A percentile compares a stretch with the other conserved stretches of the same genome.
phyloP scores from a whole-genome alignment of 2,113 vertebrate species.

The Etia nguti region DNA sequence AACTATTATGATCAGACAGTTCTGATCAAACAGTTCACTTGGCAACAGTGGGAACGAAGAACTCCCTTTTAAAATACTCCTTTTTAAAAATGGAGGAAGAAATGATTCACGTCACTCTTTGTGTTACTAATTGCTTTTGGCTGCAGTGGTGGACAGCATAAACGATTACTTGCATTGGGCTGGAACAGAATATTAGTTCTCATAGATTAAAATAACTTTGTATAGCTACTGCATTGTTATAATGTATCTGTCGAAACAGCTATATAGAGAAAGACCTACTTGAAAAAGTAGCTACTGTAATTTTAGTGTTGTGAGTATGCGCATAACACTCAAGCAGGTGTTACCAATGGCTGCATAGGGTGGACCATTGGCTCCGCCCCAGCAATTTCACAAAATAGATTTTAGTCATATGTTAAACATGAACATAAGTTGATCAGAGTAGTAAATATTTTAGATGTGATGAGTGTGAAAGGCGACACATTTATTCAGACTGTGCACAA shows the following conservation, averaged over 20 bases:
- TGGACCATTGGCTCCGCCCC: neutral
- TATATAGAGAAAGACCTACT: neutral
- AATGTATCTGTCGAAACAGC: neutral
- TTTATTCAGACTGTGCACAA: neutral
- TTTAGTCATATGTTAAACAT: neutral
- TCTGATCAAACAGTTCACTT: neutral
- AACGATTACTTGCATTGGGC: neutral
- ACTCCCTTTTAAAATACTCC: neutral
- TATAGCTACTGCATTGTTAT: too few relatives aligned
- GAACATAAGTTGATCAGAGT: neutral
- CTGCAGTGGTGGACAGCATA: neutral
- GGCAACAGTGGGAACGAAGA: neutral
- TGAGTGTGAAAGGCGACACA: neutral
- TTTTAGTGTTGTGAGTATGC: neutral
- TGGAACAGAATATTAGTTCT: neutral
- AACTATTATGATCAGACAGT: neutral
- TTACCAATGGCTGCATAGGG: neutral
- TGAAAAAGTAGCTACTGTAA: neutral
- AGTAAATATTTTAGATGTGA: neutral
- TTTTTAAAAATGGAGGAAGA: neutral
- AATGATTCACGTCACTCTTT: neutral
- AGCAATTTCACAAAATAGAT: neutral
- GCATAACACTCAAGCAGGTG: neutral
- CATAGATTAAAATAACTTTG: neutral
- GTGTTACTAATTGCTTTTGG: neutral